Evolutionary conservation across 2,113 vertebrate genomes (phyloP).

Genomic region (Lanius ludovicianus): DNA sequence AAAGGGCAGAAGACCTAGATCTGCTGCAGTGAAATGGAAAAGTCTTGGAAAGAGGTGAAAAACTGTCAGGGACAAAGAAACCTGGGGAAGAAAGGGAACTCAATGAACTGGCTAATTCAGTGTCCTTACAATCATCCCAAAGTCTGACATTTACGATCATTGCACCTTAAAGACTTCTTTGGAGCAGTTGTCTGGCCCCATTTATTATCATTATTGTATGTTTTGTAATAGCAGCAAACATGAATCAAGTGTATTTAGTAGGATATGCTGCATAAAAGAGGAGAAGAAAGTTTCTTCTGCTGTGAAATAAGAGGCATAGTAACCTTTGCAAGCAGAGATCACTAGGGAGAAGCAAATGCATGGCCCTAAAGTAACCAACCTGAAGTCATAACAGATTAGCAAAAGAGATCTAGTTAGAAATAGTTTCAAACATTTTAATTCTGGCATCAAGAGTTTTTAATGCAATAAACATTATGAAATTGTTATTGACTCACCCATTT

Average conservation of each 20-base stretch:
- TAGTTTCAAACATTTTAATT: background rate
- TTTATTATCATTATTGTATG: background rate
- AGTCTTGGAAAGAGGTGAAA: background rate
- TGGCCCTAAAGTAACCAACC: background rate
- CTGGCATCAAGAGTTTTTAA: background rate
- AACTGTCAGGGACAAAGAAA: background rate
- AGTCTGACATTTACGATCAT: background rate
- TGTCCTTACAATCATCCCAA: background rate
- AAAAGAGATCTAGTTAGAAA: background rate
- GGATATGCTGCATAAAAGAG: background rate
- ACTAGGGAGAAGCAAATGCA: background rate
- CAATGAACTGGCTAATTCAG: background rate
- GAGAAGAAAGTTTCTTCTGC: background rate
- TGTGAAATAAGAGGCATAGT: background rate
- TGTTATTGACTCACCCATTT: background rate
- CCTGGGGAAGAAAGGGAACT: background rate
- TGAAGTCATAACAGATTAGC: background rate
- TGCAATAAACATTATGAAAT: background rate
- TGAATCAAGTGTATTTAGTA: background rate
- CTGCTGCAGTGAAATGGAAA: background rate
- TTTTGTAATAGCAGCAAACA: background rate
- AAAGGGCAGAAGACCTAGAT: background rate
- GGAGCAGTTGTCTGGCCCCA: background rate
- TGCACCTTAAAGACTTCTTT: background rate
- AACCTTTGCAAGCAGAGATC: background rate